Percentiles rank a stretch among this genome's conserved stretches.
These are phyloP conservation scores for Scophthalmus maximus DNA, from an alignment of 2,113 vertebrate genomes.

Conservation along the genomic window DNA sequence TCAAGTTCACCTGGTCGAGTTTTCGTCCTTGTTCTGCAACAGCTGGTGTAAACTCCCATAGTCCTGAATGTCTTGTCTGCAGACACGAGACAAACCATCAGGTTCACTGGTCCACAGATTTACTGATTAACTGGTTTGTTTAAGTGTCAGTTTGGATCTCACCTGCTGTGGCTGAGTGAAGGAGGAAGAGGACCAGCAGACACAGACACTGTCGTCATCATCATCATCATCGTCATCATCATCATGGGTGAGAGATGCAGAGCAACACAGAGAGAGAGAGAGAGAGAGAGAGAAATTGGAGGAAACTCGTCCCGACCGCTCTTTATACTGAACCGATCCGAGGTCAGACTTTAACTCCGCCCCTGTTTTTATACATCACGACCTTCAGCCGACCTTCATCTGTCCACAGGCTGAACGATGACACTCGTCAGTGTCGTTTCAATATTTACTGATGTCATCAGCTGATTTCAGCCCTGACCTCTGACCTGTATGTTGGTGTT, in stretches of 20 bases:
- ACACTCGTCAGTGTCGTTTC: slow-evolving; percentile 3
- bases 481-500: not conserved
- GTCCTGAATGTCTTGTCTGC: not conserved
- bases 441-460: slow-evolving; percentile 41
- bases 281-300: not conserved
- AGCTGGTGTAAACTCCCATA: rapidly evolving
- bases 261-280: not conserved
- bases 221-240: slow-evolving; percentile 4
- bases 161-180: slow-evolving; percentile 15
- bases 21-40: not conserved
- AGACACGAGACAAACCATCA: not conserved
- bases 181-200: slow-evolving; percentile 30
- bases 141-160: slow-evolving; percentile 7
- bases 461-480: not conserved
- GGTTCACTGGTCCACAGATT: no score
- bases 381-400: not conserved
- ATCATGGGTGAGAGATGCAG: not conserved
- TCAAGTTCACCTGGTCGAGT: slow-evolving; percentile 26
- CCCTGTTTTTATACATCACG: not conserved
- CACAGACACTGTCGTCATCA: not conserved
- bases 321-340: slow-evolving; percentile 15
- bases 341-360: not conserved
- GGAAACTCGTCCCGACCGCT: not conserved
- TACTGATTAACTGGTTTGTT: not conserved
- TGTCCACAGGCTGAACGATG: slow-evolving; percentile 3